A percentile compares a stretch with the other conserved stretches of the same genome.
Evolutionary conservation across 1,140 invertebrate species (phyloP).

Genomic region (Harpegnathos saltator): DNA sequence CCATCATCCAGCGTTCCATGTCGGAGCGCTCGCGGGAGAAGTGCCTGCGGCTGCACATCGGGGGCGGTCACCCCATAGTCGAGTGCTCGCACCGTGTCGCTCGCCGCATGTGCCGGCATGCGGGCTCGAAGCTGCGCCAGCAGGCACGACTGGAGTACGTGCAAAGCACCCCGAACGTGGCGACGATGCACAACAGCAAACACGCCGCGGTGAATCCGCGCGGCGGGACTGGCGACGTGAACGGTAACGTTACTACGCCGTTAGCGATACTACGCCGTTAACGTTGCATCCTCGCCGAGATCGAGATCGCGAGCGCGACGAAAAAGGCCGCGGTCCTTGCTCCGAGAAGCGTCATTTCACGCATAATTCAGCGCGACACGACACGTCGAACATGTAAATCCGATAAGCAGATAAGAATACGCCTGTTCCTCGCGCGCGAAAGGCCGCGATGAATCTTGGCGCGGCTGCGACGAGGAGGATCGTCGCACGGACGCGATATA

Average conservation of each 20-base stretch:
- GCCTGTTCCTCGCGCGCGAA: too few relatives aligned
- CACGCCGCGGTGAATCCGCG: conserved; percentile 79
- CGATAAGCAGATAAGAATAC: too few relatives aligned
- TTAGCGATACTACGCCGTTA: too few relatives aligned
- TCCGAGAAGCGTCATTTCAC: too few relatives aligned
- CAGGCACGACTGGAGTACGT: conserved; percentile 87
- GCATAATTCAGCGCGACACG: too few relatives aligned
- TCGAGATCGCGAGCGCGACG: too few relatives aligned
- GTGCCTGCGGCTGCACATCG: conserved; percentile 68
- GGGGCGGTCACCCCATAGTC: conserved; percentile 71
- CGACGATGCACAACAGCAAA: conserved; percentile 83
- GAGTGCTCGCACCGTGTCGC: conserved; percentile 82
- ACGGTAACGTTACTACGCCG: conserved; percentile 30
- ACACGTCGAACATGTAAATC: too few relatives aligned
- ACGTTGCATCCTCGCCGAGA: too few relatives aligned
- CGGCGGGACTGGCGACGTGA: conserved; percentile 69
- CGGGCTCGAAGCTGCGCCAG: conserved; percentile 83
- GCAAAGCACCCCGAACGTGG: conserved; percentile 88
- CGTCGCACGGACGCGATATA: too few relatives aligned
- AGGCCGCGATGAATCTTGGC: too few relatives aligned
- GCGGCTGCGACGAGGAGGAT: too few relatives aligned
- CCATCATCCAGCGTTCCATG: conserved; percentile 86
- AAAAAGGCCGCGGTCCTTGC: too few relatives aligned
- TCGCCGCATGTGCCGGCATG: conserved; percentile 78
- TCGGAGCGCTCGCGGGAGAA: conserved; percentile 85